A percentile compares a stretch with the other conserved stretches of the same genome.
These are phyloP conservation scores for Sminthurides aquaticus DNA, from an alignment of 2,888 invertebrate species.

Conservation along the genomic window DNA sequence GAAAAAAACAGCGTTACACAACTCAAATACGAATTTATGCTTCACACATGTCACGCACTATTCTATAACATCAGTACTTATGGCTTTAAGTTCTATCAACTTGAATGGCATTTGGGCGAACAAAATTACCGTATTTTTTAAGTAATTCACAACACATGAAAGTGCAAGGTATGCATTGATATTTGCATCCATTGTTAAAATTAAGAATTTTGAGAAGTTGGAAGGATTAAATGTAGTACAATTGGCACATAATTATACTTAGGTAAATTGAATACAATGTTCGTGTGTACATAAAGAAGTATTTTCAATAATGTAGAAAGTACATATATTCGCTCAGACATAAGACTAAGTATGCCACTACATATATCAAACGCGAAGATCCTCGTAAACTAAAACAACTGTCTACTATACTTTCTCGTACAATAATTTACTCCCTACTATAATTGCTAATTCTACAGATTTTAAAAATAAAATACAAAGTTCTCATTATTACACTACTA, in stretches of 20 bases:
- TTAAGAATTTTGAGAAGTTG: not conserved
- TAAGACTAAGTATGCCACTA: not conserved
- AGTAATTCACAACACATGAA: not conserved
- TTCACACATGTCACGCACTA: not conserved
- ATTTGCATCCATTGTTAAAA: not conserved
- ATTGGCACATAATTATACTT: conserved; percentile 42
- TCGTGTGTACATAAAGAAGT: conserved; percentile 7
- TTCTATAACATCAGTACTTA: not conserved
- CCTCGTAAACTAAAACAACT: not conserved
- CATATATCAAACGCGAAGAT: not conserved
- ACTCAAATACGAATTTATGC: not conserved
- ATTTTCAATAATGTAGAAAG: not conserved
- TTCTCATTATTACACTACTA: conserved; percentile 3
- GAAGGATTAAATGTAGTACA: conserved; percentile 9
- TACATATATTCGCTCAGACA: not conserved
- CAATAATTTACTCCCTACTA: not conserved
- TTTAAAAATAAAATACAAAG: conserved; percentile 20
- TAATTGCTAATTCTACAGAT: not conserved
- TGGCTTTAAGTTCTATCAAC: not conserved
- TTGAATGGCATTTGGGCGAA: not conserved
- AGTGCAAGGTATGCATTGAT: not conserved
- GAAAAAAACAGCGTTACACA: too few relatives aligned
- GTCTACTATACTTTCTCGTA: not conserved
- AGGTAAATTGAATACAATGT: conserved; percentile 36
- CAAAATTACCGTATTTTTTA: not conserved